Base-by-base conservation (phyloP, 2,888 invertebrate species). In the Apamea crenata region DNA sequence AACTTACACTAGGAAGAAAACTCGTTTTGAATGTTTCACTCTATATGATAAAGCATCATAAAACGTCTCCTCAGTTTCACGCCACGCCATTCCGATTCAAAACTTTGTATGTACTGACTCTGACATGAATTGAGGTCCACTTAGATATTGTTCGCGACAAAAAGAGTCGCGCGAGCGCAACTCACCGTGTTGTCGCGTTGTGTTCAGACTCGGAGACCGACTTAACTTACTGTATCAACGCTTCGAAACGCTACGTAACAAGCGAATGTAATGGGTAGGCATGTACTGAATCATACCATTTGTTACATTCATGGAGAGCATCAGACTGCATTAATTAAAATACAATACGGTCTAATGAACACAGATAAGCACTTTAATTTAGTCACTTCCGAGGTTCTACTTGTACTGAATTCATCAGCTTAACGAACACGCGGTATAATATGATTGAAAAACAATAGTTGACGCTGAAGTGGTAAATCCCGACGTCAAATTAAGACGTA, bases 1-100 rank as follows among this genome's bases (percentile, higher is more conserved):
- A 74, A 89, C 89, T 89, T 81, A 89, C 89, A 89, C 89, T 72
- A 89, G 71, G 77, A 89, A 90, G 81, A 89, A 90, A 65, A 89
- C 85, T 73, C 89, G 87, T 85, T 84, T 89, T 56, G 89, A 89
- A 87, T 83, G 72, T 90, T 80, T 84, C 89, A 90, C 89, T 87
- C 67, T 89, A 63, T 89, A 89, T 40, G 89, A 89, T 68, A 89
- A 82, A 77, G 90, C 89, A 82, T 89, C 89, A 80, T 90, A 89
- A 81, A 89, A 82, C 59, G 84, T 82, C 71, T 90, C 90, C n/a
- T 89, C 83, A 44, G 85, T 76, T 85, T 89, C 86, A 79, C 89
- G 80, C 87, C 83, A 81, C 81, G 89, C 68, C 89, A 89, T 89
- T 81, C 50, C 53, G 86, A 61, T 79, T 76, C 68, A 85, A 66